Evolutionary conservation across 2,113 vertebrate genomes (phyloP).

Genomic region (human (Homo sapiens)): DNA sequence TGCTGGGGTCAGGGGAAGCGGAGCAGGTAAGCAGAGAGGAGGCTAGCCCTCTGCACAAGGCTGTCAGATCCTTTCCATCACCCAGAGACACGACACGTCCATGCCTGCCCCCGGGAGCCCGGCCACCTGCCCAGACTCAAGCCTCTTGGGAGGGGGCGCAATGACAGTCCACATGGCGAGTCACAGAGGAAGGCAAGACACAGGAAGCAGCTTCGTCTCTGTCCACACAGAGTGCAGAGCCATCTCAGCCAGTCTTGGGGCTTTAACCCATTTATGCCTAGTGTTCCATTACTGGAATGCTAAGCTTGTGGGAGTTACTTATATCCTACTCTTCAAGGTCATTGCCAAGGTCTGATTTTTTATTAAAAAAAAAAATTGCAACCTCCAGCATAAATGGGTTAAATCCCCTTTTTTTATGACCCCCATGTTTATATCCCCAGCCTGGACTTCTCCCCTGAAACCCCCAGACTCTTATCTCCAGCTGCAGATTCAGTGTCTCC

Average conservation of each 20-base stretch:
- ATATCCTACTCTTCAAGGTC: too few relatives aligned
- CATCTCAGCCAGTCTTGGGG: accelerated
- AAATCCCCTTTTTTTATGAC: neutral
- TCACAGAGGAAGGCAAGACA: neutral
- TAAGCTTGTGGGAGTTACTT: too few relatives aligned
- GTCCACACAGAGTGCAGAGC: accelerated
- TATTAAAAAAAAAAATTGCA: too few relatives aligned
- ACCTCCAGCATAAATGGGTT: too few relatives aligned
- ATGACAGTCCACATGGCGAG: accelerated
- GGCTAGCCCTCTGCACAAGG: neutral
- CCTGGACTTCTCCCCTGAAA: neutral
- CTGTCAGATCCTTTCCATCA: neutral
- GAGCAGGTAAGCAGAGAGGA: neutral
- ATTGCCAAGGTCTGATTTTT: too few relatives aligned
- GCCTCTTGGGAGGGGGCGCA: neutral
- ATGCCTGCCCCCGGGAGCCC: accelerated
- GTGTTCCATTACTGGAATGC: too few relatives aligned
- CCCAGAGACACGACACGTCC: accelerated
- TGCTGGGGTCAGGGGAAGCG: neutral
- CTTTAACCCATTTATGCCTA: too few relatives aligned
- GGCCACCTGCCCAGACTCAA: neutral
- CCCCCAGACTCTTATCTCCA: neutral
- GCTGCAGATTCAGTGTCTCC: neutral
- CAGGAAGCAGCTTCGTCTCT: neutral
- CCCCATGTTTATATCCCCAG: neutral